Base-by-base conservation (phyloP, 1,140 invertebrate species). In the Drosophila subobscura region DNA sequence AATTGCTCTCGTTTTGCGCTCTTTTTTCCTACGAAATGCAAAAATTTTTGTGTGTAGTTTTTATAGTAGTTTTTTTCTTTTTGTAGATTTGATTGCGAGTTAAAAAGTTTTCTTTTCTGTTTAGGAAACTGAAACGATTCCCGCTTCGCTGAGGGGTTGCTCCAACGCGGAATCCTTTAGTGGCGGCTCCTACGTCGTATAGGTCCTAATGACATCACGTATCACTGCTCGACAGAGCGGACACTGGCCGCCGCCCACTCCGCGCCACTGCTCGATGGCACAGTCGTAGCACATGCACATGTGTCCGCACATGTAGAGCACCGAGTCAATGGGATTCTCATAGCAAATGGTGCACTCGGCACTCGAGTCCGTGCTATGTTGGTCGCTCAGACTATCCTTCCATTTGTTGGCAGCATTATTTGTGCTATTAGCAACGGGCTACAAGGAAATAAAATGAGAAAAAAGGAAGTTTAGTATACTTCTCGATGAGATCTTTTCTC, bases 221-320 rank as follows among this genome's bases (percentile, higher is more conserved):
- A 99, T 99, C 14, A 95, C 93, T 4, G 97, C 97, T 45, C 98
- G 93, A 91, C 98, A 99, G 16, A 99, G 95, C 0, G 98, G 98
- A 92, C 98, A 99, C 75, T 97, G 96, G 2, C 96, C 96, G 41
- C 96, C 96, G 0, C 96, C 96, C 79, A 96, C 96, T 16, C 96
- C 96, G 42, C 96, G 93, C 96, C 97, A 98, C 85, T 98, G 97
- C 76, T 98, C 96, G 12, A 96, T 94, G 2, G 98, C 98, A 92
- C 98, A 99, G n/a, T 97, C 93, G 88, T 97, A 99, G 91, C 98
- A 99, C 97, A 99, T 98, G 89, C 98, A 99, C 97, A 99, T 98
- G 93, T 99, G 98, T 41, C 98, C 98, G 92, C 98, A 99, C 93
- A 96, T 97, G 90, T 99, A 99, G 16, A 99, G 93, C 20, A 98